phyloP scores from a whole-genome alignment of 2,113 vertebrate species.

The Argyrosomus japonicus region DNA sequence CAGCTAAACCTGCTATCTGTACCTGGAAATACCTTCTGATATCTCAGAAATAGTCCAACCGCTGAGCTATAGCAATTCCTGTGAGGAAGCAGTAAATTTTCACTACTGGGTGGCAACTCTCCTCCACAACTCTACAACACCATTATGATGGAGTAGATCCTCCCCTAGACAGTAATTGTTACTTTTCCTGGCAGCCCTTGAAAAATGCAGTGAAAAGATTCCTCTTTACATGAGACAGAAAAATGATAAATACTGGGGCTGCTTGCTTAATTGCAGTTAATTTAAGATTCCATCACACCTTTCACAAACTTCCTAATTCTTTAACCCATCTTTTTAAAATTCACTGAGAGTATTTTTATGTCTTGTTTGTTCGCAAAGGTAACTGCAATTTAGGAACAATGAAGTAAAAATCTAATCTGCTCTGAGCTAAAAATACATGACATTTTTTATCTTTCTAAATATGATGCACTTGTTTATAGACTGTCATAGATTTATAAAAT shows the following conservation, averaged over 20 bases:
- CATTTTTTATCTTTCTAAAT: not conserved
- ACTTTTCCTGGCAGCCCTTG: conserved; percentile 23
- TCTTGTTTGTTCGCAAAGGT: not conserved
- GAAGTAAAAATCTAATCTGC: not conserved
- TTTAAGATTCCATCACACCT: not conserved
- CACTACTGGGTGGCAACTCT: not conserved
- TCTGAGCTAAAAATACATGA: not conserved
- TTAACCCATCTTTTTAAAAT: not conserved
- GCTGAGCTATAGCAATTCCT: conserved; percentile 1
- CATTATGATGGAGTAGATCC: conserved; percentile 14
- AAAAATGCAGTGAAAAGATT: conserved; percentile 6
- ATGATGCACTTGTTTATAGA: not conserved
- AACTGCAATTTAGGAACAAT: not conserved
- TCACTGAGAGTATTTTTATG: not conserved
- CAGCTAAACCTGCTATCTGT: not conserved
- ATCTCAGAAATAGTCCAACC: not conserved
- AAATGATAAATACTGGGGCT: not conserved
- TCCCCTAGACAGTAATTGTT: conserved; percentile 37
- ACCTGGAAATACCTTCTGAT: conserved; percentile 10
- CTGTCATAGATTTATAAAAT: not conserved
- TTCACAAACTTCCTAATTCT: not conserved
- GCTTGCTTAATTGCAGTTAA: not conserved
- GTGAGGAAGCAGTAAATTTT: not conserved
- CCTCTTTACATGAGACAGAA: conserved; percentile 3
- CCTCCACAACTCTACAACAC: conserved; percentile 7